Evolutionary conservation across 2,113 vertebrate species (phyloP).

Genomic region (Aphyosemion australe): DNA sequence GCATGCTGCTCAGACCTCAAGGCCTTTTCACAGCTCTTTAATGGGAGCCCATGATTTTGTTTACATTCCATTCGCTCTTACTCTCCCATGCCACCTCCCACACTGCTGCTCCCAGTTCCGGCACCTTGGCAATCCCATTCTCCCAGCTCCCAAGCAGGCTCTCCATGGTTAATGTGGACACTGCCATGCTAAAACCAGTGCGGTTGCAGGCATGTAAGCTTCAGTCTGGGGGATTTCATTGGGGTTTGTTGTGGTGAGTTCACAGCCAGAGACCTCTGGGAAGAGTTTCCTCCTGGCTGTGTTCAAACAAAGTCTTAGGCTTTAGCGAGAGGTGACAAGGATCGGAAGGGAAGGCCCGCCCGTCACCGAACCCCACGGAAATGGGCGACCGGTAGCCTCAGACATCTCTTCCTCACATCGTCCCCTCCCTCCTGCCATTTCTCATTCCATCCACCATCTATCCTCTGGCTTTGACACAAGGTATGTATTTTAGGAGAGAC

Average conservation of each 20-base stretch:
- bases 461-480: conserved; percentile 64
- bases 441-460: conserved; percentile 50
- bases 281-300: conserved; percentile 40
- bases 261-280: conserved; percentile 52
- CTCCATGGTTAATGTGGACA: conserved; percentile 44
- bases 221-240: conserved; percentile 32
- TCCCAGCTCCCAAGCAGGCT: conserved; percentile 6
- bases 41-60: conserved; percentile 69
- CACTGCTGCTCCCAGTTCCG: conserved; percentile 19
- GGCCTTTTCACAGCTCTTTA: conserved; percentile 67
- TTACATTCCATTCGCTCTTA: conserved; percentile 43
- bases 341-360: conserved; percentile 59
- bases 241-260: conserved; percentile 46
- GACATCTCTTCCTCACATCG: conserved; percentile 57
- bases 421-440: conserved; percentile 42
- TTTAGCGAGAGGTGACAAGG: conserved; percentile 58
- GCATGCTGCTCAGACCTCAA: conserved; percentile 62
- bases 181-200: conserved; percentile 34
- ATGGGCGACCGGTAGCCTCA: conserved; percentile 58
- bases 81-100: conserved; percentile 9
- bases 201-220: conserved; percentile 24
- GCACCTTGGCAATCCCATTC: conserved; percentile 35
- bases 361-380: conserved; percentile 58
- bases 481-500: conserved; percentile 79
- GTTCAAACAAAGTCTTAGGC: conserved; percentile 69